Evolutionary conservation across 35 echinoderm and acorn worm species (phyloP), one percentile per base, ranked within the genome.

Genomic region (Stichopus chloronotus): DNA sequence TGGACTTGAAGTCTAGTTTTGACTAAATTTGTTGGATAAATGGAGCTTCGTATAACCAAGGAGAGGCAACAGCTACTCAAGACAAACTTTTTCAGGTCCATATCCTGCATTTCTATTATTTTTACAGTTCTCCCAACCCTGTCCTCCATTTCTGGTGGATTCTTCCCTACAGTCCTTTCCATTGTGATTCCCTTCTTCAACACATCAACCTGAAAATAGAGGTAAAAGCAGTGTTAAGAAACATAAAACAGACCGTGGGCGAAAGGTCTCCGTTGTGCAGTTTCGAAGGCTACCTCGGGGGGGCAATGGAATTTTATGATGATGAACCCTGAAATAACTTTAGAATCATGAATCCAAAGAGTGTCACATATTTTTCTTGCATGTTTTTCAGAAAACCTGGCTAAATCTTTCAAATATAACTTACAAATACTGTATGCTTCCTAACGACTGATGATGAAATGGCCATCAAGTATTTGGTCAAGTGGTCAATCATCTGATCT

Each of bases 1-100:
- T 99, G 97, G 5, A 99, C 93, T 89, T 99, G 97, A 4, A 99
- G 93, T 86, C 95, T 90, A 4, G 97, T 99, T 90, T 99, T 96
- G 87, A 96, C 94, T 22, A 99, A 86, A 63, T 84, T 93, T 74
- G 93, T 90, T 57, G 97, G 97, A 79, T 96, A 99, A 54, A 98
- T 91, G 9, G 92, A 86, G 5, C 77, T 88, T 25, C 97, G 93
- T 79, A 99, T 94, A 53, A 87, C 79, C 43, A 95, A 83, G 9
- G 94, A 94, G 59, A 99, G 76, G 22, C 92, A 86, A 57, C 93
- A 57, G 23, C 97, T 93, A 84, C 94, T 96, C 7, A 69, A 59
- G 56, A 94, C 91, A 68, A 99, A 99, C 58, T 94, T 96, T 19
- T 71, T 90, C 57, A 96, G 93, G 86, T 99, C 97, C 95, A 99